Evolutionary conservation across 2,113 vertebrate species (phyloP), one percentile per base, ranked within the genome.

Genomic region (Varanus komodoensis): DNA sequence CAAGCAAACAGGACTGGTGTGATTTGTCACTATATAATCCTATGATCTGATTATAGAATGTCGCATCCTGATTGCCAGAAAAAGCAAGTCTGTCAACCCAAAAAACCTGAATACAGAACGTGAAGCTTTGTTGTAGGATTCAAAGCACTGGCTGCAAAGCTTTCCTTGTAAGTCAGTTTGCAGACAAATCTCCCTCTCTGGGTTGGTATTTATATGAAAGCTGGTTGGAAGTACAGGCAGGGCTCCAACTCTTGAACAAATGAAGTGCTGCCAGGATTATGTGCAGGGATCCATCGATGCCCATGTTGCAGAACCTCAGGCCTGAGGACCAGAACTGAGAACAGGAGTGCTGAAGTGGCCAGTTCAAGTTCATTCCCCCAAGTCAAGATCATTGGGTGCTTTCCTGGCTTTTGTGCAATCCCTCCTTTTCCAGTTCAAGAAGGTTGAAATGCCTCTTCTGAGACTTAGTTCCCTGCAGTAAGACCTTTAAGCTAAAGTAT

Each of bases 21-120:
- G 80, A 38, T 82, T 89, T 82, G 64, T 57, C 44, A 32, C 38
- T 57, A 19, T 38, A 44, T 82, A 89, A 82, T 82, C 87, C 68
- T 27, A 38, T 89, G 87, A 89, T 89, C 87, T 89, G 87, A 61
- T 82, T 89, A 82, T 82, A 57, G 78, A 29, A 57, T 73, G 78
- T 71, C 64, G 29, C 79, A 73, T 57, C 67, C 23, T n/a, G 27
- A 57, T 82, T 89, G 79, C 68, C 69, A 82, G 50, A n/a, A 57
- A 89, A 89, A 89, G 74, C 68, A 73, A 69, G 61, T 8, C 61
- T 67, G 23, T 38, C 4, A 50, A 54, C n/a, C 38, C 23, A 69
- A 34, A 69, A 34, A 6, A 32, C 75, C 50, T 73, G 11, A 82
- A 54, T 21, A 54, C 32, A 6, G 2, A 34, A 14, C n/a, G 34